phyloP scores from a whole-genome alignment of 2,888 invertebrate genomes.

The Drosophila pseudotalamancana region DNA sequence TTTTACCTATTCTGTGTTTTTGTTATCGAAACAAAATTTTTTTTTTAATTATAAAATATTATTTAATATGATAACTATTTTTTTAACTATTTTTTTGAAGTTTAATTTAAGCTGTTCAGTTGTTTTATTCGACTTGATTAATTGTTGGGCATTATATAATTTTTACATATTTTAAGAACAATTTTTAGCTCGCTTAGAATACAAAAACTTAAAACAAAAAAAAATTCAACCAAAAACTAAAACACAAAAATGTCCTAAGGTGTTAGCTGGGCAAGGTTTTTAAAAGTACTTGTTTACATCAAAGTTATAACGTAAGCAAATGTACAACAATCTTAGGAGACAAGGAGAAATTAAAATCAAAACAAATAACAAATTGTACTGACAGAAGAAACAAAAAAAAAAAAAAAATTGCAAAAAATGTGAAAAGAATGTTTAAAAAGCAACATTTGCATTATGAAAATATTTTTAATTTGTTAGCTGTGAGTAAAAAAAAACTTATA shows the following conservation, averaged over 20 bases:
- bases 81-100: constrained; percentile 24
- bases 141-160: constrained; percentile 62
- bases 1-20: constrained; percentile 18
- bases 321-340: constrained; percentile 29
- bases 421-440: constrained; percentile 4
- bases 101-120: constrained; percentile 34
- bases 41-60: constrained; percentile 14
- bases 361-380: constrained; percentile 26
- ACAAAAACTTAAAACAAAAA: constrained; percentile 3
- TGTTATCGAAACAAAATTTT: constrained; percentile 35
- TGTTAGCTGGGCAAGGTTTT: constrained; percentile 48
- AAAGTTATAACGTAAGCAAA: constrained; percentile 4
- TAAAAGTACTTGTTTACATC: constrained; percentile 31
- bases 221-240: constrained; percentile 12
- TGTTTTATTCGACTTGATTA: constrained; percentile 49
- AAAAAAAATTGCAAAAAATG: constrained; percentile 6
- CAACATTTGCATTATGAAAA: constrained; percentile 21
- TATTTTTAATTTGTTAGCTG: constrained; percentile 30
- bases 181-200: constrained; percentile 27
- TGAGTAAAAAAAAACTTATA: constrained; percentile 21
- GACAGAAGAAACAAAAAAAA: constrained; percentile 1
- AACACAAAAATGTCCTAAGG: constrained; percentile 34
- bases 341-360: constrained; percentile 11
- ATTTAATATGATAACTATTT: constrained; percentile 21
- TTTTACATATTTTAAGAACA: constrained; percentile 29